Evolutionary conservation across 2,113 vertebrate species (phyloP), one percentile per base, ranked within the genome.

Genomic region (Crocuta crocuta): DNA sequence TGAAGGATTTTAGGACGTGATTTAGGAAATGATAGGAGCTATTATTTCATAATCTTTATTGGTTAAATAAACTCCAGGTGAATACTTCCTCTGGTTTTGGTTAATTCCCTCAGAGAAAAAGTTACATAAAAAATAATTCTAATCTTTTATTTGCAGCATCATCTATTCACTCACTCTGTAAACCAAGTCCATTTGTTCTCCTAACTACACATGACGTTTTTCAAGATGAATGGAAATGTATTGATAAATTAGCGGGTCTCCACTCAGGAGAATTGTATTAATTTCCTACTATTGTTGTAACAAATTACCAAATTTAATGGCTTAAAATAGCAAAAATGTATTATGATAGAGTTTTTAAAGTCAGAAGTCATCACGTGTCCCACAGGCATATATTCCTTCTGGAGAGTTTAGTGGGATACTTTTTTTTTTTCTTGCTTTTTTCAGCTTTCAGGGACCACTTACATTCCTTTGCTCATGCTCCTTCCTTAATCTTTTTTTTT

Each of bases 391-490:
- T 73, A 2, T 76, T 48, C 4, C n/a, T 70, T 68, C 35, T 31
- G 21, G 45, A 92, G 24, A 85, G 5, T 35, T 45, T 23, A 66
- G 39, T 31, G 16, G 45, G 4, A 65, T 12, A 31, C 35, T 35
- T 76, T 2, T 45, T 89, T 80, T 45, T 89, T 80, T n/a, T 1
- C 10, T 63, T 92, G 5, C 7, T 39, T 48, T 45, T 89, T 68
- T 73, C 10, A 84, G 50, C 23, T 66, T 80, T 35, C 28, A 33
- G 28, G 80, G 11, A 23, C 4, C 8, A 81, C 9, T 35, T 53
- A 28, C 2, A 23, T 53, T 61, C 11, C 23, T 50, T 81, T 15
- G 7, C 9, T 89, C 5, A n/a, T 31, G 2, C 1, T 0, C 0
- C 7, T 76, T 89, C 7, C 19, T 95, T 9, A 81, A 5, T 31